Conservation (phyloP, 2,888 invertebrate genomes). For the Lapara coniferarum region DNA sequence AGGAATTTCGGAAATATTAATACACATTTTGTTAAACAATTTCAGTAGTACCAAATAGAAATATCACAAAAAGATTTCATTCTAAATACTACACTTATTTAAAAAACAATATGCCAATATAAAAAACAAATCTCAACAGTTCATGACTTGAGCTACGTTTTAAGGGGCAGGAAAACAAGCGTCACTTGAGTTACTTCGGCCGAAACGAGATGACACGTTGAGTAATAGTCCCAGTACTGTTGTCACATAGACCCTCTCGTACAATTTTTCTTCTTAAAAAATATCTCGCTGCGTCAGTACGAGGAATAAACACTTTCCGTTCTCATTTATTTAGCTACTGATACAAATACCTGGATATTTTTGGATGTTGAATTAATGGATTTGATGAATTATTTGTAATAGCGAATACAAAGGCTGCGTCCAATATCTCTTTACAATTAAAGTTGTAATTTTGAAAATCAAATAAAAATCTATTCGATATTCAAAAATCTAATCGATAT, state of each 20-base stretch:
- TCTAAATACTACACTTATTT: too few species aligned
- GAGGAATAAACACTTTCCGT: slow-evolving; percentile 26
- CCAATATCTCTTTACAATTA: too few species aligned
- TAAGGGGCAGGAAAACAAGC: slow-evolving; percentile 55
- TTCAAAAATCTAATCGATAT: too few species aligned
- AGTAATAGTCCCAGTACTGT: slow-evolving; percentile 71
- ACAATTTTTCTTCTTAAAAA: slow-evolving; percentile 70
- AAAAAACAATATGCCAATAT: too few species aligned
- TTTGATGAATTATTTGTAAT: neutral
- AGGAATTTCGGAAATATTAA: too few species aligned
- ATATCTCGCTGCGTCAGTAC: slow-evolving; percentile 26
- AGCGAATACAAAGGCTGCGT: too few species aligned
- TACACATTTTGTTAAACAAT: too few species aligned
- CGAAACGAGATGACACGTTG: slow-evolving; percentile 72
- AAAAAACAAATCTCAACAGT: neutral
- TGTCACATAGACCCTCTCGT: slow-evolving; percentile 60
- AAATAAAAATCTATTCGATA: too few species aligned
- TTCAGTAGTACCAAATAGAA: too few species aligned
- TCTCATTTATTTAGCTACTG: slow-evolving; percentile 28
- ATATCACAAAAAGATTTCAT: too few species aligned
- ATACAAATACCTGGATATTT: slow-evolving; percentile 20
- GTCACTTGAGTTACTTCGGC: slow-evolving; percentile 52
- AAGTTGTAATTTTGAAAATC: too few species aligned
- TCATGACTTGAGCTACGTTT: slow-evolving; percentile 34
- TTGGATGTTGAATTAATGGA: neutral